phyloP scores from a whole-genome alignment of 2,888 invertebrate genomes.

The Anthophora plumipes region DNA sequence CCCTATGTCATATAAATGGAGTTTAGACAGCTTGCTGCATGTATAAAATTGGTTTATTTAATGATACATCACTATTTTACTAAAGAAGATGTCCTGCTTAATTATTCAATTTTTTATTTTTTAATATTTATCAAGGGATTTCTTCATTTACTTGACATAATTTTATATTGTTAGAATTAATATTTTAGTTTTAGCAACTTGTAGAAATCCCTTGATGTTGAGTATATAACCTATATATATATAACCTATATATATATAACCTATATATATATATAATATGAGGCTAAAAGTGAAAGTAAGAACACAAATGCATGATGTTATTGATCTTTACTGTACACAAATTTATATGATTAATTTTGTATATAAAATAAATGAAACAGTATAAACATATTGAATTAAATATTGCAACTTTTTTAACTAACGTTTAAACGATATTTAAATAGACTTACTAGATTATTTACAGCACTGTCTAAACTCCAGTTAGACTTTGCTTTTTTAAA shows the following conservation, averaged over 20 bases:
- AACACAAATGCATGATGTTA: slow-evolving; percentile 60
- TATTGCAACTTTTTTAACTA: neutral
- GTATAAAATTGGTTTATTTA: slow-evolving; percentile 68
- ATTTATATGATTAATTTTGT: slow-evolving; percentile 46
- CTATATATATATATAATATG: slow-evolving; percentile 40
- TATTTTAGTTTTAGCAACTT: slow-evolving; percentile 12
- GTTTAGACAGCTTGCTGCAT: slow-evolving; percentile 82
- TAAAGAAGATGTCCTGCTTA: slow-evolving; percentile 62
- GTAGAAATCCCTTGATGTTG: slow-evolving; percentile 63
- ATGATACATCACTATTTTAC: slow-evolving; percentile 55
- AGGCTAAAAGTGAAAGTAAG: slow-evolving; percentile 46
- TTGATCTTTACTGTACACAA: slow-evolving; percentile 44
- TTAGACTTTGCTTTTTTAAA: slow-evolving; percentile 75
- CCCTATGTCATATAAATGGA: slow-evolving; percentile 77
- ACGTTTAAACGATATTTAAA: slow-evolving; percentile 35
- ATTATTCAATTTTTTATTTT: slow-evolving; percentile 52
- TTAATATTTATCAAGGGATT: slow-evolving; percentile 55
- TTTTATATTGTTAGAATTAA: neutral
- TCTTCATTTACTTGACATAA: slow-evolving; percentile 34
- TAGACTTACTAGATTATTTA: slow-evolving; percentile 37
- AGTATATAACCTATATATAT: slow-evolving; percentile 50
- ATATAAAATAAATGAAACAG: slow-evolving; percentile 37
- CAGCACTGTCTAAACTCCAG: slow-evolving; percentile 80
- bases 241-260: slow-evolving; percentile 56
- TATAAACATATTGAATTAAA: slow-evolving; percentile 12